Conservation (phyloP, 1,140 invertebrate genomes). For the Globodera ellingtonae region DNA sequence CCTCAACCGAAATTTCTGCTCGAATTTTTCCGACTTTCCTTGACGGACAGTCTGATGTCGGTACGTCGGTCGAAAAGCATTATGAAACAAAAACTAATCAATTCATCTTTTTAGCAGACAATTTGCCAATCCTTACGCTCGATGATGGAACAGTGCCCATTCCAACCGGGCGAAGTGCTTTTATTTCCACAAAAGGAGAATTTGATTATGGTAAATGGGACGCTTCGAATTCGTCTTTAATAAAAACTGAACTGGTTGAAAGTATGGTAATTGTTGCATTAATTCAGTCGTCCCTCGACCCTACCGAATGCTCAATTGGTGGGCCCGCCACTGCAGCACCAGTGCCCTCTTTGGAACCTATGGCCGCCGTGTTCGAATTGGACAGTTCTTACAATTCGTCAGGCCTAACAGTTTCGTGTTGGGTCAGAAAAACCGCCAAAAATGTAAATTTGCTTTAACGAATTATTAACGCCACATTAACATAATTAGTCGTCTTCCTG, state of each 20-base stretch:
- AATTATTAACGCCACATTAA: not conserved
- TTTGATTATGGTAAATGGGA: not conserved
- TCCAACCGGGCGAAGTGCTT: conserved; percentile 39
- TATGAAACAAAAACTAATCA: not conserved
- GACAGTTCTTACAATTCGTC: not conserved
- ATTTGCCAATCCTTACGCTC: conserved; percentile 14
- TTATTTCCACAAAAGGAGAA: conserved; percentile 34
- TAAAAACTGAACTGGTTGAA: not conserved
- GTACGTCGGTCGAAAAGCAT: not conserved
- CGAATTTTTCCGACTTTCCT: conserved; percentile 26
- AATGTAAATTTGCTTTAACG: not conserved
- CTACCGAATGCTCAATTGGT: not conserved
- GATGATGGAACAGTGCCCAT: conserved; percentile 22
- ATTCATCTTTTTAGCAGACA: conserved; percentile 27
- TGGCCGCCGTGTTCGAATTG: not conserved
- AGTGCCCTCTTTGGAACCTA: not conserved
- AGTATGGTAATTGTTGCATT: not conserved
- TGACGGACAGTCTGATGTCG: not conserved
- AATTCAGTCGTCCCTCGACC: not conserved
- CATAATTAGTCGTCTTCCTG: not conserved
- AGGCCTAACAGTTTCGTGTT: not conserved
- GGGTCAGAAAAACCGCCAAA: not conserved
- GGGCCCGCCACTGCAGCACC: no score
- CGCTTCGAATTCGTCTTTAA: not conserved
- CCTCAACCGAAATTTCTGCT: conserved; percentile 27